Evolutionary conservation across 2,797 vertebrate genomes (phyloP).

Genomic region (Periophthalmus magnuspinnatus): DNA sequence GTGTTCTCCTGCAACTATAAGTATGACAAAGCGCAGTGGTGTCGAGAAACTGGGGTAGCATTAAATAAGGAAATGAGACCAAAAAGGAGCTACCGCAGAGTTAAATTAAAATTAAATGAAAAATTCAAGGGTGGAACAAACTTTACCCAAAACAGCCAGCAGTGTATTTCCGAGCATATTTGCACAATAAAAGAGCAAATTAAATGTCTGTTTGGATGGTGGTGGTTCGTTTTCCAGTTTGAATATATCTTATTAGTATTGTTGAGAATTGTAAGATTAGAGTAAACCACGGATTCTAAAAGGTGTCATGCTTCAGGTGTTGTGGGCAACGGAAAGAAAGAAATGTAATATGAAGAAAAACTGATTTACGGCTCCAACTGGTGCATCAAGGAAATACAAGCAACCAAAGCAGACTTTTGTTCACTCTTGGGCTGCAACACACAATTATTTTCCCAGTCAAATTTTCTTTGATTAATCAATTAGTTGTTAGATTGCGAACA

Average conservation of each 20-base stretch:
- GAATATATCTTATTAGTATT: neutral
- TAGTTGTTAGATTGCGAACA: too few relatives aligned
- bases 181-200: slow-evolving; percentile 10
- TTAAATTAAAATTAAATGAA: slow-evolving; percentile 41
- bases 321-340: neutral
- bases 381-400: neutral
- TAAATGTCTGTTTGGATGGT: slow-evolving; percentile 10
- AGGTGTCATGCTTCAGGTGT: neutral
- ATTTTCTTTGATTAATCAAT: too few relatives aligned
- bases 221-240: neutral
- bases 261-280: neutral
- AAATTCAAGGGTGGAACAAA: slow-evolving; percentile 25
- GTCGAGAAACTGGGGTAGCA: slow-evolving; percentile 30
- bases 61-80: slow-evolving; percentile 49
- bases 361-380: neutral
- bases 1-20: slow-evolving; percentile 45
- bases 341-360: neutral
- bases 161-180: slow-evolving; percentile 21
- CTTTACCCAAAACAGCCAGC: slow-evolving; percentile 22
- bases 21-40: slow-evolving; percentile 35
- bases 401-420: neutral
- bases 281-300: neutral
- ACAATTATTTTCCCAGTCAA: too few relatives aligned
- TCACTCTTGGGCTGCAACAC: neutral
- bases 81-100: slow-evolving; percentile 35